These are phyloP conservation scores for Heteractis magnifica DNA, from an alignment of 92 coral and sea anemone genomes.

Conservation along the genomic window DNA sequence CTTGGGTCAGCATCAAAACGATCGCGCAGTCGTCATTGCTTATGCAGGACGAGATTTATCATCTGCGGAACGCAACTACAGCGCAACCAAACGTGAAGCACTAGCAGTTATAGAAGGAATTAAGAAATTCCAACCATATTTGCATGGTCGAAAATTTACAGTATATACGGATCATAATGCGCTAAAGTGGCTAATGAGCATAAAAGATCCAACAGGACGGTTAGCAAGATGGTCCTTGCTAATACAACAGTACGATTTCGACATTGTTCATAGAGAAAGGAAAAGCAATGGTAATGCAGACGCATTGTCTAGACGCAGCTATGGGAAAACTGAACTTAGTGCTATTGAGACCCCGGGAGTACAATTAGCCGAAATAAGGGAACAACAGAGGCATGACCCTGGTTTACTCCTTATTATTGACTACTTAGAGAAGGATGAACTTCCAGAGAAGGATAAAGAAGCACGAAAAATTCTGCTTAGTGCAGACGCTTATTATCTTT, in stretches of 20 bases:
- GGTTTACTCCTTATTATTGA: conserved; percentile 7
- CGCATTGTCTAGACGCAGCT: conserved; percentile 30
- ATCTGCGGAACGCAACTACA: conserved; percentile 43
- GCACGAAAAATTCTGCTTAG: conserved; percentile 35
- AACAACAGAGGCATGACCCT: conserved; percentile 39
- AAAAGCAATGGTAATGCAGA: conserved; percentile 38
- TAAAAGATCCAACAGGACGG: conserved; percentile 41
- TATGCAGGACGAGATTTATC: conserved; percentile 53
- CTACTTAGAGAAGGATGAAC: conserved; percentile 27
- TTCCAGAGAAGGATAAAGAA: conserved; percentile 19
- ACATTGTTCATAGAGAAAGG: conserved; percentile 26
- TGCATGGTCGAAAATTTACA: conserved; percentile 29
- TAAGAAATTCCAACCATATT: conserved; percentile 27
- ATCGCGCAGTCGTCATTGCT: conserved; percentile 37
- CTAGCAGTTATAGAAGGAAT: conserved; percentile 48
- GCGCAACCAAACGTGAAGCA: conserved; percentile 50
- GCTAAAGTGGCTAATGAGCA: conserved; percentile 34
- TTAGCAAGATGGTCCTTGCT: conserved; percentile 48
- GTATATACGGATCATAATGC: conserved; percentile 54
- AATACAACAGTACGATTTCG: conserved; percentile 51
- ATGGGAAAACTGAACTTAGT: background rate
- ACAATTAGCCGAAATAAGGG: conserved; percentile 9
- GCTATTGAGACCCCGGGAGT: conserved; percentile 31
- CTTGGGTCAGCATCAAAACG: conserved; percentile 39
- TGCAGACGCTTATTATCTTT: conserved; percentile 29